Evolutionary conservation across 2,797 vertebrate genomes (phyloP).

Genomic region (Typhlichthys eigenmanni): DNA sequence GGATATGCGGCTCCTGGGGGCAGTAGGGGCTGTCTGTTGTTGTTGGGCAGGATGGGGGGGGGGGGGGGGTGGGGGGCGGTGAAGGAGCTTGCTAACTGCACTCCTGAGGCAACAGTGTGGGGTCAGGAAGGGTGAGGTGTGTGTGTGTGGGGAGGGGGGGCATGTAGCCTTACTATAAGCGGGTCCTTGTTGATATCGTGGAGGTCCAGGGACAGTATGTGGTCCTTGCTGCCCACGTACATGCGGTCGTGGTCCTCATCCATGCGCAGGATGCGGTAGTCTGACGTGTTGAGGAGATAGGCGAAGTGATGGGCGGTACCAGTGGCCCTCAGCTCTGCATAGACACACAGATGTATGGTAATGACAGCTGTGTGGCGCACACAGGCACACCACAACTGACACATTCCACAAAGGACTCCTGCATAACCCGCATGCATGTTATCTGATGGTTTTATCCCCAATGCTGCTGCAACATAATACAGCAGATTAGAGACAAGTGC

Average conservation of each 20-base stretch:
- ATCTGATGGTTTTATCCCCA: conserved; percentile 67
- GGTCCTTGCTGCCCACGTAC: conserved; percentile 98
- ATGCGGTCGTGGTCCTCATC: conserved; percentile 98
- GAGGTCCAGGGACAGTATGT: conserved; percentile 93
- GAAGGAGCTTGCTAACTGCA: neutral
- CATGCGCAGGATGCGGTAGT: conserved; percentile 95
- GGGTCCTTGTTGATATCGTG: conserved; percentile 98
- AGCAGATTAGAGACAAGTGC: conserved; percentile 63
- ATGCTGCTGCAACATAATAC: conserved; percentile 60
- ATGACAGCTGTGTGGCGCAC: conserved; percentile 43
- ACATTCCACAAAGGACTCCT: conserved; percentile 44
- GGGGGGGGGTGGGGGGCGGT: conserved; percentile 32
- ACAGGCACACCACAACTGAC: conserved; percentile 10
- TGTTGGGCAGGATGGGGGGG: neutral
- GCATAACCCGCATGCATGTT: conserved; percentile 34
- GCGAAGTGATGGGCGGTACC: conserved; percentile 93
- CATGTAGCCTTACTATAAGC: conserved; percentile 86
- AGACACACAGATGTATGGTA: conserved; percentile 37
- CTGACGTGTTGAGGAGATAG: conserved; percentile 92
- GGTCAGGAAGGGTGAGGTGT: conserved; percentile 5
- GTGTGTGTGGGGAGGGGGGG: neutral
- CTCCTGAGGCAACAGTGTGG: neutral
- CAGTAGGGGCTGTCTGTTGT: conserved; percentile 2
- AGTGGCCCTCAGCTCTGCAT: conserved; percentile 88
- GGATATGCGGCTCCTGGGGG: conserved; percentile 27